Percentiles rank a stretch among this genome's conserved stretches.
Conservation (phyloP, 2,888 invertebrate species). For the Eudasyphora cyanicolor region DNA sequence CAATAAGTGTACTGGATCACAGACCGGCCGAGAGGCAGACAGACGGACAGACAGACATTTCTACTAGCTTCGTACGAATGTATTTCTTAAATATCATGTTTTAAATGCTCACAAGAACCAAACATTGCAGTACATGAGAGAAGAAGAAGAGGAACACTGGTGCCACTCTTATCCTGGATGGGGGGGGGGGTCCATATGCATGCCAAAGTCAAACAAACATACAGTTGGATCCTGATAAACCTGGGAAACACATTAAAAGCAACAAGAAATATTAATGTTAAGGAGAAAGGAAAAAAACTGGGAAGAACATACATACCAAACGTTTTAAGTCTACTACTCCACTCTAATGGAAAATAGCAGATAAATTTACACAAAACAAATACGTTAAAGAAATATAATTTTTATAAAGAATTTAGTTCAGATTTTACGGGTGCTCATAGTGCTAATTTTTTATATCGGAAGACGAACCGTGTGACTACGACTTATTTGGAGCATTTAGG, state of each 20-base stretch:
- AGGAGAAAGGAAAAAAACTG: slow-evolving; percentile 31
- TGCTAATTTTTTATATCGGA: no score
- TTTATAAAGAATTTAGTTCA: no score
- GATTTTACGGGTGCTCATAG: no score
- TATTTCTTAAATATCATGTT: slow-evolving; percentile 15
- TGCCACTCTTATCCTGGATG: slow-evolving; percentile 51
- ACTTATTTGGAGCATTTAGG: no score
- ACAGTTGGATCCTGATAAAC: slow-evolving; percentile 17
- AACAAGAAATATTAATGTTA: slow-evolving; percentile 37
- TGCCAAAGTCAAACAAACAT: slow-evolving; percentile 29
- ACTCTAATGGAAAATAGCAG: slow-evolving; percentile 23
- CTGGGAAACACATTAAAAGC: slow-evolving; percentile 41
- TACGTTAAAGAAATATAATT: neutral
- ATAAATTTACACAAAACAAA: neutral
- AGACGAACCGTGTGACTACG: no score
- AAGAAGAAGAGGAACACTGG: neutral
- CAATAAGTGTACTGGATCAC: no score
- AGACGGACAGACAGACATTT: neutral
- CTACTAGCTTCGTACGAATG: neutral
- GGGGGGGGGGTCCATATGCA: slow-evolving; percentile 61
- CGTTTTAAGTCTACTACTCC: neutral
- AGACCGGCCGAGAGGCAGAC: neutral
- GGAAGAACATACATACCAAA: neutral
- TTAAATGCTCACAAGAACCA: slow-evolving; percentile 42
- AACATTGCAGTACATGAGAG: slow-evolving; percentile 53